Conservation (phyloP, 2,888 invertebrate genomes). For the Ecliptopera silaceata region DNA sequence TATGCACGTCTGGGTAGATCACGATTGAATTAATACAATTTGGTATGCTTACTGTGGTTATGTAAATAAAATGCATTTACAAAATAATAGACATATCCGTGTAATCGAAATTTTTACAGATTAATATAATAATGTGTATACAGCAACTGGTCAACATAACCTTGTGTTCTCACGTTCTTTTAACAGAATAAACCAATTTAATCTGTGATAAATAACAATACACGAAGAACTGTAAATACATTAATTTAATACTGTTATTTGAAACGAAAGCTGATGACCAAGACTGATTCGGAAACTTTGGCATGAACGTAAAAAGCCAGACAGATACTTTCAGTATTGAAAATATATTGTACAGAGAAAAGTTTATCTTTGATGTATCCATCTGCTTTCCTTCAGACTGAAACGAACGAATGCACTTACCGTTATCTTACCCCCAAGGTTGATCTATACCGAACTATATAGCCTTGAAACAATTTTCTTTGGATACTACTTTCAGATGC, state of each 20-base stretch:
- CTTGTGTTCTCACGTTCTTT: too few species aligned
- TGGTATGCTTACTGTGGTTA: neutral
- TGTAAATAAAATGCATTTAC: neutral
- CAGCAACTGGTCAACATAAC: too few species aligned
- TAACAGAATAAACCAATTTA: too few species aligned
- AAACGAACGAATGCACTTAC: constrained; percentile 50
- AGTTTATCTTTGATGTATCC: constrained; percentile 39
- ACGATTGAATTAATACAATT: neutral
- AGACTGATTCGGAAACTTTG: neutral
- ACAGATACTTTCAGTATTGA: constrained; percentile 19
- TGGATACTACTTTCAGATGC: constrained; percentile 57
- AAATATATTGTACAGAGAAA: constrained; percentile 19
- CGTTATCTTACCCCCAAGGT: constrained; percentile 51
- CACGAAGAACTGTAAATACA: too few species aligned
- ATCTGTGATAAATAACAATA: too few species aligned
- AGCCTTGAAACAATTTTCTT: constrained; percentile 67
- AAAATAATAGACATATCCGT: neutral
- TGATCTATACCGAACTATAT: constrained; percentile 49
- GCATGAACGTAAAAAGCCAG: neutral
- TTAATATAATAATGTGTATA: too few species aligned
- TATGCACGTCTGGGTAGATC: neutral
- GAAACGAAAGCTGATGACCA: too few species aligned
- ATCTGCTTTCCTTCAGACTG: constrained; percentile 49
- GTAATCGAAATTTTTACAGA: neutral
- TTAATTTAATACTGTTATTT: too few species aligned